Evolutionary conservation across 2,113 vertebrate genomes (phyloP).

Genomic region (Daboia siamensis): DNA sequence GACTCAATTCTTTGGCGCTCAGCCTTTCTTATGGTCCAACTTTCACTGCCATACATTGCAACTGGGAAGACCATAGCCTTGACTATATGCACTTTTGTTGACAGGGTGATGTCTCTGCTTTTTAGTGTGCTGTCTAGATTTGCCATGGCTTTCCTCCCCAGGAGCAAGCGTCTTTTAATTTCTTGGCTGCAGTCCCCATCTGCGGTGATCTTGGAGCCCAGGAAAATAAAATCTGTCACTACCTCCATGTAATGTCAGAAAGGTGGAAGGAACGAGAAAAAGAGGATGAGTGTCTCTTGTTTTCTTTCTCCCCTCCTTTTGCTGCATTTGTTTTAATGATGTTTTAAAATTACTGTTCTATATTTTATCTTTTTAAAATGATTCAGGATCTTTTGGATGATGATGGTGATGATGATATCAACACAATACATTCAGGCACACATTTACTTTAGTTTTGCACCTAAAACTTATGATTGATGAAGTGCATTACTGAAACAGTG

Average conservation of each 20-base stretch:
- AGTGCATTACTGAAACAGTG: not conserved
- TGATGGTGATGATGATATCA: not conserved
- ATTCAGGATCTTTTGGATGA: not conserved
- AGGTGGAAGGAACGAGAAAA: not conserved
- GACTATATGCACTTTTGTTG: no score
- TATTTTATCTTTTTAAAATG: not conserved
- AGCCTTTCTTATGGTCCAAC: no score
- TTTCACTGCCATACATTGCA: no score
- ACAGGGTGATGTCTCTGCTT: no score
- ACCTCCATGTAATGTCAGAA: not conserved
- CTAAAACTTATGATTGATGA: not conserved
- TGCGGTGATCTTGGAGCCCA: no score
- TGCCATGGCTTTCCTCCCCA: no score
- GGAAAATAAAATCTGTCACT: no score
- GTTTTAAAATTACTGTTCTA: not conserved
- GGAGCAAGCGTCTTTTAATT: no score
- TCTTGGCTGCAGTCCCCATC: no score
- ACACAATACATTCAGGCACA: not conserved
- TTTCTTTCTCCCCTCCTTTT: not conserved
- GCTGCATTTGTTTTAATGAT: not conserved
- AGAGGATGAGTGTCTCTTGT: not conserved
- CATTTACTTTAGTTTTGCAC: not conserved
- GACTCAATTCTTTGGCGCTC: no score
- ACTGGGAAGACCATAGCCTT: no score
- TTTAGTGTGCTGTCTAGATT: no score